A percentile compares a stretch with the other conserved stretches of the same genome.
These are phyloP conservation scores for Chymomyza caudatula DNA, from an alignment of 2,888 invertebrate species.

Conservation along the genomic window DNA sequence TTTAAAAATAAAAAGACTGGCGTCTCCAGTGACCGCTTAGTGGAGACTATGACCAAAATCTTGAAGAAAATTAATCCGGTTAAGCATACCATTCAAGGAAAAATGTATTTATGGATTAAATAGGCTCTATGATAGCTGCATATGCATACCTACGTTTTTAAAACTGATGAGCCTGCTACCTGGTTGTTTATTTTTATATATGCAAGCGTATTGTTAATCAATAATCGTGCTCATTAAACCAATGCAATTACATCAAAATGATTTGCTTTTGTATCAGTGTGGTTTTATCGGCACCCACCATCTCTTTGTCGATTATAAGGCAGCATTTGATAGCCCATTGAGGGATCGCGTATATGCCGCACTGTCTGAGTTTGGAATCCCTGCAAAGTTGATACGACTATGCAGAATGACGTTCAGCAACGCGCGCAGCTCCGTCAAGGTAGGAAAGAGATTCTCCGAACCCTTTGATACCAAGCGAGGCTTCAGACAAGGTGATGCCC, in stretches of 20 bases:
- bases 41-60: slow-evolving; percentile 95
- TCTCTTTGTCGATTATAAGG: too few relatives aligned
- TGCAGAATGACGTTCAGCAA: too few relatives aligned
- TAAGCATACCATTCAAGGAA: slow-evolving; percentile 93
- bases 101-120: slow-evolving; percentile 94
- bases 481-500: too few relatives aligned
- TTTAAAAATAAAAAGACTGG: slow-evolving; percentile 96
- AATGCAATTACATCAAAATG: not conserved
- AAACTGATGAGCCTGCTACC: not conserved
- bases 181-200: not conserved
- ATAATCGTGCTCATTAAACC: not conserved
- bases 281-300: too few relatives aligned
- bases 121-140: slow-evolving; percentile 12
- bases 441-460: too few relatives aligned
- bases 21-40: slow-evolving; percentile 92
- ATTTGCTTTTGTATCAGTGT: not conserved
- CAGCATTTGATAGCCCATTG: too few relatives aligned
- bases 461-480: too few relatives aligned
- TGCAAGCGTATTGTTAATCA: not conserved
- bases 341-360: too few relatives aligned
- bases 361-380: too few relatives aligned
- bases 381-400: too few relatives aligned
- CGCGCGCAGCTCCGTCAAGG: too few relatives aligned
- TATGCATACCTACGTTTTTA: not conserved
- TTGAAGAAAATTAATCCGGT: slow-evolving; percentile 96